These are phyloP conservation scores for Oscarella lobularis DNA, from an alignment of 37 sponge, comb jelly and placozoan genomes.

Conservation along the genomic window DNA sequence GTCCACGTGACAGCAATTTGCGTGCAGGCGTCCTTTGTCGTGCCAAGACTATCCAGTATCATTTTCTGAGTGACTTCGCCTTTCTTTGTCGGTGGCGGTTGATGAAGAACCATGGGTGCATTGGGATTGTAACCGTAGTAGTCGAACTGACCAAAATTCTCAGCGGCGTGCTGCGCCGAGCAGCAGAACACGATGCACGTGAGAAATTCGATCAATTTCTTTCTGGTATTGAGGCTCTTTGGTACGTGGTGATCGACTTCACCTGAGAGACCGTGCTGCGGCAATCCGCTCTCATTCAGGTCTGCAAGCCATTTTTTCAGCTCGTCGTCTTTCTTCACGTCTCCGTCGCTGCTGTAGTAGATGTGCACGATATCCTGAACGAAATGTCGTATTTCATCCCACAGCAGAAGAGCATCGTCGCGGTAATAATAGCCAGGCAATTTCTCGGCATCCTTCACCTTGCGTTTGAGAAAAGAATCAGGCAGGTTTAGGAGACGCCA, in stretches of 20 bases:
- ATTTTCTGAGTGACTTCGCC: constrained; percentile 14
- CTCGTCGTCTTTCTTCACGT: no score
- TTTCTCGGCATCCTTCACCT: no score
- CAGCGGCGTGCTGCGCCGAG: constrained; percentile 38
- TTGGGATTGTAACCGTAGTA: constrained; percentile 47
- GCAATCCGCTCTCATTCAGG: neutral
- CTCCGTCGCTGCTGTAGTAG: no score
- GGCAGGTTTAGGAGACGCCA: no score
- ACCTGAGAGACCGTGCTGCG: neutral
- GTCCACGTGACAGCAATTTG: neutral
- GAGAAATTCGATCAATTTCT: constrained; percentile 25
- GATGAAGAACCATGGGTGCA: constrained; percentile 25
- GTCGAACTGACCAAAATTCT: constrained; percentile 72
- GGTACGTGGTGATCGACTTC: constrained; percentile 26
- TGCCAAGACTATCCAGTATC: constrained; percentile 30
- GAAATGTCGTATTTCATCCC: no score
- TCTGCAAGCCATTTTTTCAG: no score
- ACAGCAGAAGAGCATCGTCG: no score
- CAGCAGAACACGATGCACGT: constrained; percentile 49
- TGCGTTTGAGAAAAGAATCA: no score
- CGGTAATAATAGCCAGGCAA: no score
- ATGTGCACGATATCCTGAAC: no score
- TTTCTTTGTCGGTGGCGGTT: constrained; percentile 37
- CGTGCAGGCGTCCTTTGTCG: neutral
- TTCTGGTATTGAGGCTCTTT: constrained; percentile 1